Evolutionary conservation across 2,797 vertebrate species (phyloP), one percentile per base, ranked within the genome.

Genomic region (Schizothorax lantsangensis): DNA sequence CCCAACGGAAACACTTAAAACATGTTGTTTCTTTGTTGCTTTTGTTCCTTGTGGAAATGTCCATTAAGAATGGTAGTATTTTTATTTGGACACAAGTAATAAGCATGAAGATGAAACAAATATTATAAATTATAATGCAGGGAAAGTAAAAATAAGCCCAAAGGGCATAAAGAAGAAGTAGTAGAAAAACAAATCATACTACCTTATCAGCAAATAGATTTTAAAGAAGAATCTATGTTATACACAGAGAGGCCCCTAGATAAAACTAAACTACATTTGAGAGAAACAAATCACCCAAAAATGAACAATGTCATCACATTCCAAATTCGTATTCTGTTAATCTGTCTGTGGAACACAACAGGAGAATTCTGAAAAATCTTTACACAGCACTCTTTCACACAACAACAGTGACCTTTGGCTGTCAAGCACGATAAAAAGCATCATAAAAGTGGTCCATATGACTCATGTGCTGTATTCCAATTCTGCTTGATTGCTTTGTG

Each of bases 41-140:
- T 83, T 45, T 74, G 11, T 62, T 26, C 57, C 38, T 57, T 66
- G 43, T 38, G 72, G 72, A 75, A 49, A 84, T 84, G 40, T 75
- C 40, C 75, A 1, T 26, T 57, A n/a, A 33, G 52, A 66, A 75
- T 33, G 36, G 21, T 33, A 45, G 17, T 36, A n/a, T 62, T 83
- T 71, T 74, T 71, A 45, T 36, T 43, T 62, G 4, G 9, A 74
- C 19, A 43, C 52, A 59, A 45, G 17, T 45, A 64, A 75, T 84
- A 38, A 23, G 43, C 57, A 66, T 66, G 66, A 38, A 66, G 57
- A 84, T 75, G 1, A 74, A 84, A 47, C 69, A 36, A n/a, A 74
- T 40, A 62, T 43, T 6, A 23, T 7, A 33, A 62, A 75, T 36
- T 47, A 47, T 49, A 75, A 23, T 66, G 57, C 72, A 36, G 43